These are phyloP conservation scores for Platysternon megacephalum DNA, from an alignment of 2,113 vertebrate species.

Conservation along the genomic window DNA sequence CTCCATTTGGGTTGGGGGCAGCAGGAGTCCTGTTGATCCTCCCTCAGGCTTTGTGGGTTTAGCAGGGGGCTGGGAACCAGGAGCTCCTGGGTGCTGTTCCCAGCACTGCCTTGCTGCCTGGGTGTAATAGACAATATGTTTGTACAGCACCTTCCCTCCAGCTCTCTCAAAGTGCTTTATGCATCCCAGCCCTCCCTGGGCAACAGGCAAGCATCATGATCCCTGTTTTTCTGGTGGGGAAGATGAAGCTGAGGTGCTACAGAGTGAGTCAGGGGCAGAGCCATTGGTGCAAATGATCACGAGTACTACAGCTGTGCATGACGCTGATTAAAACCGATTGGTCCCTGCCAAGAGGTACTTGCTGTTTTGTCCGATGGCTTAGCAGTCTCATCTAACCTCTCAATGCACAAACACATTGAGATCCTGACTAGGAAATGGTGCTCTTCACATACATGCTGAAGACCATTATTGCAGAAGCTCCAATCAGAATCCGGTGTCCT, in stretches of 20 bases:
- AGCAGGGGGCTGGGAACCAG: neutral
- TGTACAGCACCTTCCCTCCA: neutral
- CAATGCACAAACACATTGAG: neutral
- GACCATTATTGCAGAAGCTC: neutral
- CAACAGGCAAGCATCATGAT: neutral
- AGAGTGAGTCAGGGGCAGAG: neutral
- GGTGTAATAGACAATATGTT: neutral
- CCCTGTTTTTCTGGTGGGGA: neutral
- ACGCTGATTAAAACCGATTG: neutral
- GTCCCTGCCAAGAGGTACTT: neutral
- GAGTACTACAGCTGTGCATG: neutral
- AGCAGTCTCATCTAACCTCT: neutral
- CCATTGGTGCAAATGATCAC: neutral
- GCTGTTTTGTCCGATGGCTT: neutral
- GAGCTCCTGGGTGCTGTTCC: neutral
- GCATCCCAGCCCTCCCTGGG: neutral
- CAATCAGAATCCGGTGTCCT: neutral
- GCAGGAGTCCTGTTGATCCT: neutral
- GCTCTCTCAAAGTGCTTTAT: neutral
- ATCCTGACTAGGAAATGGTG: neutral
- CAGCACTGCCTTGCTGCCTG: neutral
- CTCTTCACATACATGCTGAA: neutral
- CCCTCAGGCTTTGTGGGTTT: neutral
- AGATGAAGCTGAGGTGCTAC: neutral
- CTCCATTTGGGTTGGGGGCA: neutral